phyloP scores from a whole-genome alignment of 2,797 vertebrate species.

The Hirundo rustica region DNA sequence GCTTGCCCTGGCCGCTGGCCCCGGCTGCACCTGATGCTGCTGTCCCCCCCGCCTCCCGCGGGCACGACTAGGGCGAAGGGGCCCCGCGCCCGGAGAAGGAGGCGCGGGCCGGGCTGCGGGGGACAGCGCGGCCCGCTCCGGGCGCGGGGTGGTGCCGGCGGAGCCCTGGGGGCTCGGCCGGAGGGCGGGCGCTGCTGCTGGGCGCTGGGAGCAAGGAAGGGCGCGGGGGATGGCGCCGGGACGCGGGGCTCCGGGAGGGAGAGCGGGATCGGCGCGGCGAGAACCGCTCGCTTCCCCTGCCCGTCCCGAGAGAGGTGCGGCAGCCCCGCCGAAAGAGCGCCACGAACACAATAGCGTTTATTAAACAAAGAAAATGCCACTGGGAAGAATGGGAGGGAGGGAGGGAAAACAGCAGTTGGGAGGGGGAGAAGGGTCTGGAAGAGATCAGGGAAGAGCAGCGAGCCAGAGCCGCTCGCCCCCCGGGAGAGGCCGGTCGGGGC shows the following conservation, averaged over 20 bases:
- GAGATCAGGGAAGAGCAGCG: not conserved
- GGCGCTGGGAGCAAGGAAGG: not conserved
- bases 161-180: not conserved
- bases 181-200: not conserved
- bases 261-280: not conserved
- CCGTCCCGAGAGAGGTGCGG: not conserved
- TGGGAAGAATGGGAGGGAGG: not conserved
- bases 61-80: not conserved
- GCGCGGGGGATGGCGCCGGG: not conserved
- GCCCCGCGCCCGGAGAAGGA: not conserved
- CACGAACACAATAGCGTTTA: not conserved
- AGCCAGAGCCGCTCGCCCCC: not conserved
- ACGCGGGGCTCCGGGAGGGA: not conserved
- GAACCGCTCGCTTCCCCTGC: not conserved
- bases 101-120: not conserved
- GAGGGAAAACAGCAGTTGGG: not conserved
- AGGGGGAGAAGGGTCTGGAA: constrained; percentile 7
- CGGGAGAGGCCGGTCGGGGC: not conserved
- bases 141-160: not conserved
- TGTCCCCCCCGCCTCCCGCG: not conserved
- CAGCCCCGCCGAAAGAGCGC: not conserved
- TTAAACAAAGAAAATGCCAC: not conserved
- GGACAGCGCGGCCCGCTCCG: not conserved
- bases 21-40: constrained; percentile 53
- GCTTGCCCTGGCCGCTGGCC: constrained; percentile 41